These are phyloP conservation scores for Myotis davidii DNA, from an alignment of 2,113 vertebrate species.

Conservation along the genomic window DNA sequence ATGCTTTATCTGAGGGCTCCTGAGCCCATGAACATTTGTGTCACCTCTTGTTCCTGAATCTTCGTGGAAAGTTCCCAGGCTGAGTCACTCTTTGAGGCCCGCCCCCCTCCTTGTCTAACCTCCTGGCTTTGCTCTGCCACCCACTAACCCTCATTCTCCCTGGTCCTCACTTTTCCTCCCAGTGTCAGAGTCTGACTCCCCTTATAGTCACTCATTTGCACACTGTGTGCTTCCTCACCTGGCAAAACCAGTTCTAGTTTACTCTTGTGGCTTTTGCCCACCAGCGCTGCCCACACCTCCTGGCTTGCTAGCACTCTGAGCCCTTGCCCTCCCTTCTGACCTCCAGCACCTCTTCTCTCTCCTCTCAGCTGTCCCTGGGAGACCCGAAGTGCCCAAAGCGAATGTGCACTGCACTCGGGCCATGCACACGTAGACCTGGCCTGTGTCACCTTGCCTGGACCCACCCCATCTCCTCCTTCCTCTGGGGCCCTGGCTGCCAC, in stretches of 20 bases:
- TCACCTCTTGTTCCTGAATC: not conserved
- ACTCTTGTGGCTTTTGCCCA: not conserved
- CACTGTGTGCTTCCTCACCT: not conserved
- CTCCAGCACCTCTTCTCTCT: not conserved
- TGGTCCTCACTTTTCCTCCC: not conserved
- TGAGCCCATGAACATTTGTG: not conserved
- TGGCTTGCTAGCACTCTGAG: not conserved
- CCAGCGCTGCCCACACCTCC: not conserved
- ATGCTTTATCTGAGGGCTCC: not conserved
- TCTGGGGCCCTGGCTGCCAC: not conserved
- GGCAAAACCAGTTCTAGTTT: not conserved
- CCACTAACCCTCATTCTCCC: not conserved
- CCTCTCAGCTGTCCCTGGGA: not conserved
- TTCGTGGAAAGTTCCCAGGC: not conserved
- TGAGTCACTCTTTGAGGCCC: not conserved
- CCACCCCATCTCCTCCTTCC: not conserved
- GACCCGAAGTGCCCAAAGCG: not conserved
- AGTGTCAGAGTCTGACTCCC: not conserved
- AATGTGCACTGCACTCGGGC: not conserved
- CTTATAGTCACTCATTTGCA: not conserved
- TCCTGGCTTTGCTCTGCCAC: not conserved
- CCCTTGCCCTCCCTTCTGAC: not conserved
- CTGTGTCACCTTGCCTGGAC: too few relatives aligned
- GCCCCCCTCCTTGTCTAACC: too few relatives aligned
- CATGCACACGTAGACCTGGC: not conserved